Base-by-base conservation (phyloP, 2,888 invertebrate species). In the Athripsodes cinereus region DNA sequence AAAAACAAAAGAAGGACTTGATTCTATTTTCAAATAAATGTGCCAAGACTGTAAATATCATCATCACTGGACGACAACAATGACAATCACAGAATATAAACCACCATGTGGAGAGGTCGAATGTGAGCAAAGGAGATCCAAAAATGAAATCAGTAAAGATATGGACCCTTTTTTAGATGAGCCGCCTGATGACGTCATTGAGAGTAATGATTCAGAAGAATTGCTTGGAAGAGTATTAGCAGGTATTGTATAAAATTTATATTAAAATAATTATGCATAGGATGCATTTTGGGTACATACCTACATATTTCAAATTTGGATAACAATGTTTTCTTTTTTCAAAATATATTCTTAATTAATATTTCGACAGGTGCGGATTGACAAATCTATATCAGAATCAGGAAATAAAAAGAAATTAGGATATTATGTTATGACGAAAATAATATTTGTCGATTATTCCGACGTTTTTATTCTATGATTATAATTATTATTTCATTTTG, bases 201-300 rank as follows among this genome's bases (percentile, higher is more conserved):
- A 58, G 62, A 48, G 64, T 64, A 55, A 57, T 57, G 60, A 66
- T 63, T 64, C 68, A 68, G 82, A 82, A 67, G 75, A 81, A 66
- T 73, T 82, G 5, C 70, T 82, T 19, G 82, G 81, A 63, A 70
- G 80, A 64, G 81, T 82, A 10, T 67, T 82, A 61, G 82, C 81
- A 74, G 82, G 82, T 82, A 73, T 44, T 13, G 10, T 26, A 26
- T 6, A n/a, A n/a, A n/a, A n/a, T n/a, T n/a, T n/a, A n/a, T n/a
- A n/a, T n/a, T n/a, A n/a, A n/a, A 3, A 26, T 3, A 20, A 18
- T 21, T 47, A 47, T 46, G 8, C 47, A 47, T 6, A 47, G 6
- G 13, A 26, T 26, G 26, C 20, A 3, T 19, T 47, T 47, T 47
- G 26, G 26, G 10, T 6, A 26, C 26, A 26, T 6, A 26, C 10